A percentile compares a stretch with the other conserved stretches of the same genome.
These are phyloP conservation scores for Polyommatus icarus DNA, from an alignment of 2,888 invertebrate genomes.

Conservation along the genomic window DNA sequence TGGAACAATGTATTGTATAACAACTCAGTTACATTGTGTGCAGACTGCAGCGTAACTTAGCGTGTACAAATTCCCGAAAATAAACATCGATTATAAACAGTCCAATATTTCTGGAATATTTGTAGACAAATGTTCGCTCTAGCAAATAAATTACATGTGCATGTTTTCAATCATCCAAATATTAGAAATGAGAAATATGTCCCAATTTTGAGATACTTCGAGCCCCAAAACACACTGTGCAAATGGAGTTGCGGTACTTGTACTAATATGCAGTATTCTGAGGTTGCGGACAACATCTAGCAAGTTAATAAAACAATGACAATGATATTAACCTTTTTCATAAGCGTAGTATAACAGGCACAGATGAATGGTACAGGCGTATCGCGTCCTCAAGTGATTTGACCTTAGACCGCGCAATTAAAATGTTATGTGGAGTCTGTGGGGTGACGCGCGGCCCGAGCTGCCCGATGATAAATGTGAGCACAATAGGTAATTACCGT, in stretches of 20 bases:
- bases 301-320: neutral
- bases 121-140: neutral
- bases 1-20: conserved; percentile 77
- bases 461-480: conserved; percentile 47
- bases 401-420: conserved; percentile 77
- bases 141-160: no score
- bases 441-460: conserved; percentile 47
- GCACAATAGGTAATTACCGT: conserved; percentile 41
- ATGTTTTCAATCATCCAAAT: no score
- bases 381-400: conserved; percentile 69
- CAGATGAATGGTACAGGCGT: conserved; percentile 29
- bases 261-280: no score
- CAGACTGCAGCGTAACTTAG: conserved; percentile 60
- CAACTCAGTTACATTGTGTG: conserved; percentile 72
- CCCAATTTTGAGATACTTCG: no score
- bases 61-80: conserved; percentile 54
- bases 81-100: conserved; percentile 40
- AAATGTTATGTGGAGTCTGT: conserved; percentile 59
- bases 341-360: conserved; percentile 13
- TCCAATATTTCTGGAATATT: neutral
- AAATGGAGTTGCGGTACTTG: no score
- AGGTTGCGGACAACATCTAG: neutral
- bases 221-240: no score
- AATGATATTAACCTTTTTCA: conserved; percentile 26
- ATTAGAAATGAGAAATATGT: no score